Conservation (phyloP, 2,888 invertebrate species). For the Agrilus biguttatus region DNA sequence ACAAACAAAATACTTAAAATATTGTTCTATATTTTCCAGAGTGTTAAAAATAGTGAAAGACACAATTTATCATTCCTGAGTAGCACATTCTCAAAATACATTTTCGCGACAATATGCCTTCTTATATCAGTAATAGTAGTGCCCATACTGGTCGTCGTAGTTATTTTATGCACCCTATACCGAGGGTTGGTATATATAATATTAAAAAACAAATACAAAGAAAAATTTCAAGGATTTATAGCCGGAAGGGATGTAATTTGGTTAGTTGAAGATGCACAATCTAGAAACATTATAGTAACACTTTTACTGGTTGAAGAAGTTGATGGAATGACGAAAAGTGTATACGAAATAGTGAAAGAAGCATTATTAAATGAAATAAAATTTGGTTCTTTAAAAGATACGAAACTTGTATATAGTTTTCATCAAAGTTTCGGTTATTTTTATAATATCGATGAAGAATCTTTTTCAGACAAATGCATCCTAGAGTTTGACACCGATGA, state of each 20-base stretch:
- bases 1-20: no score
- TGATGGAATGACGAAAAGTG: background rate
- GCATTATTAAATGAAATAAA: background rate
- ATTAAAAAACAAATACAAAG: conserved; percentile 17
- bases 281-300: conserved; percentile 35
- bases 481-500: background rate
- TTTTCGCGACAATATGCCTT: no score
- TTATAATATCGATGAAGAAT: conserved; percentile 32
- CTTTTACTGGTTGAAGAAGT: conserved; percentile 28
- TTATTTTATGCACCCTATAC: conserved; percentile 4
- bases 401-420: conserved; percentile 4
- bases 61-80: no score
- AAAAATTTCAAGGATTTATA: conserved; percentile 32
- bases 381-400: background rate
- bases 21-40: no score
- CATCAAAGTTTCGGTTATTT: conserved; percentile 32
- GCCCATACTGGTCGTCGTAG: no score
- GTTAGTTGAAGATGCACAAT: conserved; percentile 32
- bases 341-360: background rate
- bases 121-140: no score
- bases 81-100: no score
- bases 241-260: conserved; percentile 40
- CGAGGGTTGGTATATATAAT: conserved; percentile 10
- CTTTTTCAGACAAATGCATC: conserved; percentile 16
- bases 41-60: no score